These are phyloP conservation scores for Belgica antarctica DNA, from an alignment of 2,888 invertebrate species.

Conservation along the genomic window DNA sequence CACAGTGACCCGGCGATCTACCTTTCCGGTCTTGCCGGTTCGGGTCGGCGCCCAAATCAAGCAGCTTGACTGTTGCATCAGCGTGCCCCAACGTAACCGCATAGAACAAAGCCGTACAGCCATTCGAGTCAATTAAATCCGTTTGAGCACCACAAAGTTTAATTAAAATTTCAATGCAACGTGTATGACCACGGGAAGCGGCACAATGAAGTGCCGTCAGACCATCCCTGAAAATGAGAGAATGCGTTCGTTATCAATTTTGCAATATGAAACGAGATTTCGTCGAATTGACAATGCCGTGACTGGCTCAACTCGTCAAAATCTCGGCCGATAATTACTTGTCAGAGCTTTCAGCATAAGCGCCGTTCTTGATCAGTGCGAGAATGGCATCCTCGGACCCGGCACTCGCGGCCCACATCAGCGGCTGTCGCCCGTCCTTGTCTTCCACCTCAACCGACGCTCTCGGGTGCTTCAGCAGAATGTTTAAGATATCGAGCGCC, in stretches of 20 bases:
- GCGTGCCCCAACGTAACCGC: conserved; percentile 94
- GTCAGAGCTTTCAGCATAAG: conserved; percentile 77
- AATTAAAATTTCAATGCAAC: conserved; percentile 84
- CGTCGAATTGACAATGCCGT: neutral
- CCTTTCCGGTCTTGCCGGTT: conserved; percentile 92
- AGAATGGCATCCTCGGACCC: conserved; percentile 90
- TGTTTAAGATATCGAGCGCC: conserved; percentile 65
- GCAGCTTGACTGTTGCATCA: conserved; percentile 82
- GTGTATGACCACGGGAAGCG: conserved; percentile 91
- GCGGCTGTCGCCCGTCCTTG: conserved; percentile 88
- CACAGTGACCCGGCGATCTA: conserved; percentile 89
- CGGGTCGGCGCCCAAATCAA: conserved; percentile 87
- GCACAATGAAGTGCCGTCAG: conserved; percentile 95
- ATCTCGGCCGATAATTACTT: conserved; percentile 56
- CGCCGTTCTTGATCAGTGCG: conserved; percentile 82
- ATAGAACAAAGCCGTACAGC: conserved; percentile 94
- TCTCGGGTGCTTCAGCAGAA: conserved; percentile 74
- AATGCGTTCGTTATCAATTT: conserved; percentile 2
- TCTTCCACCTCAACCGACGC: conserved; percentile 83
- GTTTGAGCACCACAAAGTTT: conserved; percentile 85
- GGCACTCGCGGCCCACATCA: conserved; percentile 97
- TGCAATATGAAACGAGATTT: neutral
- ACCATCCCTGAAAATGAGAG: conserved; percentile 77
- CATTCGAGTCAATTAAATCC: conserved; percentile 88
- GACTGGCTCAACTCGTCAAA: neutral